Base-by-base conservation (phyloP, 2,888 invertebrate species). In the Polydrusus pterygomalis region DNA sequence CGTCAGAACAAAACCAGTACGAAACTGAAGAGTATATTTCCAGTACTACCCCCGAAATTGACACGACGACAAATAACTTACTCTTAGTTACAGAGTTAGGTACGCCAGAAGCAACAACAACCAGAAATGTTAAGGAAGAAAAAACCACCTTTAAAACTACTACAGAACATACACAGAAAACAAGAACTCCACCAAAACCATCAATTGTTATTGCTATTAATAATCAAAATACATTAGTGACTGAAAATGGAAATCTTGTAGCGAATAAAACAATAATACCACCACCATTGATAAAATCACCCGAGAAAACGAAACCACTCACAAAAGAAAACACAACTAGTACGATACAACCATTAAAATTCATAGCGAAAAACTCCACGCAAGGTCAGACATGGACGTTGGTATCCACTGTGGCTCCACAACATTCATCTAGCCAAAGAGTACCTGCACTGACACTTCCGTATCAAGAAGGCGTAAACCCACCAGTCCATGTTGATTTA, bases 351-450 rank as follows among this genome's bases (percentile, higher is more conserved):
- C 17, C 65, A 3, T 9, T 49, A 40, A 65, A 58, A 15, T 40
- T 45, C n/a, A n/a, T 62, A 38, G 17, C 45, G 70, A 45, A 67
- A 38, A 70, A 69, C 18, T 73, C 77, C 62, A 76, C 78, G 8
- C 75, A 75, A 58, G 79, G 81, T 15, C 76, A 71, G 17, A 79
- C 89, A 9, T 92, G 92, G 92, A 91, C 91, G 78, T 86, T 91
- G 40, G 89, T 92, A 76, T 89, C 91, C 15, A 90, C 91, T 0
- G 88, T 91, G 15, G 86, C 88, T 18, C 91, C 91, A 13, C 75
- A 75, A 49, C 88, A 90, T 74, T 73, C 67, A 38, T 47, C 69
- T 45, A 56, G 56, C 25, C 68, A 58, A n/a, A 70, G 72, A 74
- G 78, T 77, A 68, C 70, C 72, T 20, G 63, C 78, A 17, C 63